A percentile compares a stretch with the other conserved stretches of the same genome.
These are phyloP conservation scores for Acrocephalus scirpaceus DNA, from an alignment of 2,797 vertebrate genomes.

Conservation along the genomic window DNA sequence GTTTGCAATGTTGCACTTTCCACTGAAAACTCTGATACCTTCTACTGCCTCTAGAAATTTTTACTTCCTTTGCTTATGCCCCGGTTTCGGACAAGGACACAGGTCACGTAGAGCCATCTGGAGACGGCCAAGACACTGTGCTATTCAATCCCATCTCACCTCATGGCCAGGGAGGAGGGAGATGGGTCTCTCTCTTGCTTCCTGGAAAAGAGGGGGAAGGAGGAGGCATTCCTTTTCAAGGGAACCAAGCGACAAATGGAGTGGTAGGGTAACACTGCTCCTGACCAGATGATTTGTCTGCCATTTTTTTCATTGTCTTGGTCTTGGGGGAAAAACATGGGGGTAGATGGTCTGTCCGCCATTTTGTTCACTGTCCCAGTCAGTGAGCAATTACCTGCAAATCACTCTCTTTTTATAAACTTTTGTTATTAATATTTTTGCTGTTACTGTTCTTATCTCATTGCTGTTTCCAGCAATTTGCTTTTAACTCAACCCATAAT, in stretches of 20 bases:
- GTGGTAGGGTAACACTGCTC: not conserved
- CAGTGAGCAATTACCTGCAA: not conserved
- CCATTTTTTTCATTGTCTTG: not conserved
- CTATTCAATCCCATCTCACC: not conserved
- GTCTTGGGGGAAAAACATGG: not conserved
- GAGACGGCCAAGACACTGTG: not conserved
- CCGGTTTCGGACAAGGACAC: accelerated
- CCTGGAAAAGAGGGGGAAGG: not conserved
- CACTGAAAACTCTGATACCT: not conserved
- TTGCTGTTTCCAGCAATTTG: not conserved
- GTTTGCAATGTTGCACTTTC: not conserved
- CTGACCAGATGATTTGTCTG: accelerated
- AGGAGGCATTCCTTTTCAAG: not conserved
- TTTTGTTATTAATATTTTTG: not conserved
- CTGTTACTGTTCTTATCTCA: not conserved
- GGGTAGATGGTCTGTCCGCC: not conserved
- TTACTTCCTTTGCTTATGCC: not conserved
- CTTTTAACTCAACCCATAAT: not conserved
- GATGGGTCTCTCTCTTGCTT: not conserved
- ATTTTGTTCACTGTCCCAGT: not conserved
- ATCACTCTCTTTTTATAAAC: not conserved
- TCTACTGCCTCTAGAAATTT: not conserved
- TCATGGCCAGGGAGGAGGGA: not conserved
- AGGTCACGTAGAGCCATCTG: not conserved
- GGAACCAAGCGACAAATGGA: accelerated